Conservation (phyloP, 1,140 invertebrate species). For the Zaprionus nigranus region DNA sequence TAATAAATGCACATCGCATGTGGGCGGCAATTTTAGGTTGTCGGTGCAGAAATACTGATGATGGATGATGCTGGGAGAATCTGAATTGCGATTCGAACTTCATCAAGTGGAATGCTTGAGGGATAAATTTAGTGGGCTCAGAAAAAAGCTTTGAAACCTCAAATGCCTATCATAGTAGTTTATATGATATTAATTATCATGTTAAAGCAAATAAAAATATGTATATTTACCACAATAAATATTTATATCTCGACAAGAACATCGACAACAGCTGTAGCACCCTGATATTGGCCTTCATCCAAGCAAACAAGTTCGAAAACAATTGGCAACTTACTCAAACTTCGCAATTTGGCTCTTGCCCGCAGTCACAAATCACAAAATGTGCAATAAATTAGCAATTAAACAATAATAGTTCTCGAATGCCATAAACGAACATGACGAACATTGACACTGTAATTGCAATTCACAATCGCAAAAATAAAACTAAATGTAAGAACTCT, state of each 20-base stretch:
- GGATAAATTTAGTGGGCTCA: neutral
- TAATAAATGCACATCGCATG: constrained; percentile 25
- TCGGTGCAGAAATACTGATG: constrained; percentile 1
- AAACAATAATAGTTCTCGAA: constrained; percentile 76
- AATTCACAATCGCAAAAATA: constrained; percentile 33
- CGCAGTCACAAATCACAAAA: constrained; percentile 55
- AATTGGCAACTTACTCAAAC: neutral
- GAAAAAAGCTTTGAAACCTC: neutral
- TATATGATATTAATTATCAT: neutral
- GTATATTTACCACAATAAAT: neutral
- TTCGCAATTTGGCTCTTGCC: neutral
- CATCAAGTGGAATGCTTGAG: constrained; percentile 4
- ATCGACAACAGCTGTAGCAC: neutral
- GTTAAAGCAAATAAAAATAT: neutral
- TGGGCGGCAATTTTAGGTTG: constrained; percentile 33
- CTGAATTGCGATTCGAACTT: neutral
- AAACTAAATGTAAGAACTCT: constrained; percentile 19
- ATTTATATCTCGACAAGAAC: neutral
- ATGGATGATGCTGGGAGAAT: constrained; percentile 23
- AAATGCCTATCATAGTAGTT: neutral
- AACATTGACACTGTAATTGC: constrained; percentile 76
- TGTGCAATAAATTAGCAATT: constrained; percentile 75
- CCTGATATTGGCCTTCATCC: constrained; percentile 29
- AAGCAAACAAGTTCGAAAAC: constrained; percentile 5
- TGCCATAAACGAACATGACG: constrained; percentile 36